A percentile compares a stretch with the other conserved stretches of the same genome.
These are phyloP conservation scores for Sycobia sp. DNA, from an alignment of 1,140 invertebrate genomes.

Conservation along the genomic window DNA sequence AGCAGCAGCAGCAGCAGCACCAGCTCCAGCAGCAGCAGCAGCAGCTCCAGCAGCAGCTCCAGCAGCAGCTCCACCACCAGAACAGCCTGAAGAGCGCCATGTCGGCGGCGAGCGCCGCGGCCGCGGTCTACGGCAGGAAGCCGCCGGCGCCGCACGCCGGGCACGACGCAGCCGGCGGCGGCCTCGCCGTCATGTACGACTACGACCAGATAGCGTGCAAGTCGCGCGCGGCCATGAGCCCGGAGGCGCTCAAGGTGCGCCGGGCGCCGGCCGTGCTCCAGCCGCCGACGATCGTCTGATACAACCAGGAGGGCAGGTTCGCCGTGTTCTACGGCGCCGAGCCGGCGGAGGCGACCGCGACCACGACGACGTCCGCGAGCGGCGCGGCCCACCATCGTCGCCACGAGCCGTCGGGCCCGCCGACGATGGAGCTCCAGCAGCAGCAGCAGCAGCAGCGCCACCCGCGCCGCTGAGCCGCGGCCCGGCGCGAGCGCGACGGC, in stretches of 20 bases:
- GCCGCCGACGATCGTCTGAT: conserved; percentile 57
- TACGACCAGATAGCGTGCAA: conserved; percentile 57
- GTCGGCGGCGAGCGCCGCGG: background rate
- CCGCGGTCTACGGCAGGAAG: background rate
- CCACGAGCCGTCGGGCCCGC: conserved; percentile 22
- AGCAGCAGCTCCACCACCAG: conserved; percentile 18
- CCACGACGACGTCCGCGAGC: too few relatives aligned
- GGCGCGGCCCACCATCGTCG: too few relatives aligned
- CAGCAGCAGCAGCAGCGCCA: background rate
- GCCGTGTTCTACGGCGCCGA: conserved; percentile 32
- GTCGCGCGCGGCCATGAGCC: conserved; percentile 51
- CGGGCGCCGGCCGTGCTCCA: conserved; percentile 57
- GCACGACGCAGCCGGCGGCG: conserved; percentile 40
- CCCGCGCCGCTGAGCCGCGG: background rate
- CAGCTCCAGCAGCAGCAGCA: background rate
- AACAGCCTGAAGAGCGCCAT: conserved; percentile 8
- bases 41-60: background rate
- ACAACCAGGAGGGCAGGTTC: conserved; percentile 33
- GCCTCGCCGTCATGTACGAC: conserved; percentile 56
- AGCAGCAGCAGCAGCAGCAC: conserved; percentile 13
- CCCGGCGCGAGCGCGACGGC: too few relatives aligned
- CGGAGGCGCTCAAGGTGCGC: conserved; percentile 58
- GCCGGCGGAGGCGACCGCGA: background rate
- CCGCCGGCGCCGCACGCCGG: background rate
- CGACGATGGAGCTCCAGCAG: background rate